Conservation (phyloP, 1,140 invertebrate genomes). For the Scaptodrosophila lebanonensis region DNA sequence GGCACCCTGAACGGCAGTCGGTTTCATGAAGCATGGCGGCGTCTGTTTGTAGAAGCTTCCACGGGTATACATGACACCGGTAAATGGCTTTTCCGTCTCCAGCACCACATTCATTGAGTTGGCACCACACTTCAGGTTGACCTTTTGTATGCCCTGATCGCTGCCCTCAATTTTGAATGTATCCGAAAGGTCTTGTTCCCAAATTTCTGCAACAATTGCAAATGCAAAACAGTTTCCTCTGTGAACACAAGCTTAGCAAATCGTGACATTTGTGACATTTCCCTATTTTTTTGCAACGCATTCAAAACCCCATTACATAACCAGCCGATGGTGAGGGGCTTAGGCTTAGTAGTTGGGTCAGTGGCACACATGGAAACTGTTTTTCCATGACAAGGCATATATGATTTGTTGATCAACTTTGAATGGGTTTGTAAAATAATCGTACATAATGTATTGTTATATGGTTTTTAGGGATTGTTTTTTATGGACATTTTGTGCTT, state of each 20-base stretch:
- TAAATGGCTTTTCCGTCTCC: constrained; percentile 79
- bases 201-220: constrained; percentile 75
- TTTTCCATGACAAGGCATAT: no score
- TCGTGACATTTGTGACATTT: no score
- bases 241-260: neutral
- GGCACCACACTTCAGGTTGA: constrained; percentile 79
- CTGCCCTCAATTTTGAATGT: constrained; percentile 80
- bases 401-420: no score
- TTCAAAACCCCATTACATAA: no score
- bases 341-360: no score
- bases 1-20: constrained; percentile 55
- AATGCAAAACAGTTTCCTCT: neutral
- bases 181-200: constrained; percentile 79
- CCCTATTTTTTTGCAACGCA: no score
- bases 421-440: no score
- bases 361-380: no score
- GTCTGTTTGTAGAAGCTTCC: constrained; percentile 80
- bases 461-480: no score
- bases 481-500: no score
- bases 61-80: constrained; percentile 81
- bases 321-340: no score
- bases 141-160: constrained; percentile 79
- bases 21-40: constrained; percentile 80
- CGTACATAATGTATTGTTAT: no score
- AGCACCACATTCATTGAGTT: constrained; percentile 79